Evolutionary conservation across 2,113 vertebrate species (phyloP).

Genomic region (Tupaia chinensis): DNA sequence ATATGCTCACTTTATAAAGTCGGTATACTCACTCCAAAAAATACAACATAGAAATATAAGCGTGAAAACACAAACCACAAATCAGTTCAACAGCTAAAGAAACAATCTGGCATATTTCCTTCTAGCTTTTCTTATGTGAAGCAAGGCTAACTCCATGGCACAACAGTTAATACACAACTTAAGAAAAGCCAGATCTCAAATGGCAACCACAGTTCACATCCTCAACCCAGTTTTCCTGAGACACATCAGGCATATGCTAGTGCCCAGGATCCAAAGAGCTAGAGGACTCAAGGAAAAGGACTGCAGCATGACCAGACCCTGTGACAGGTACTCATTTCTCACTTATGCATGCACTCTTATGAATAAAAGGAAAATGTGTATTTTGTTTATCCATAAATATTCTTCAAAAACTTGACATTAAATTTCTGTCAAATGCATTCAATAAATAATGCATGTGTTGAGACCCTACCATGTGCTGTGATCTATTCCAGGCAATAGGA

Average conservation of each 20-base stretch:
- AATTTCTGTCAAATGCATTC: neutral
- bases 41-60: neutral
- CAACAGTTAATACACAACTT: no score
- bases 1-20: neutral
- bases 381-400: neutral
- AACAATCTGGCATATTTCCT: neutral
- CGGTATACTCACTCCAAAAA: neutral
- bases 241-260: no score
- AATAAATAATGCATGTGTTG: neutral
- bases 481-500: neutral
- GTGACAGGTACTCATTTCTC: no score
- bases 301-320: no score
- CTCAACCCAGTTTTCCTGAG: no score
- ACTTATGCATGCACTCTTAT: no score
- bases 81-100: neutral
- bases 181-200: no score
- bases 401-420: neutral
- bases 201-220: no score
- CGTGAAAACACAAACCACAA: neutral
- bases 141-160: no score
- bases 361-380: no score
- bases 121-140: neutral
- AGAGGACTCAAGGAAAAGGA: no score
- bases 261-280: no score
- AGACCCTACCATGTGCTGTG: neutral